These are phyloP conservation scores for Slavum lentiscoides DNA, from an alignment of 2,888 invertebrate species.

Conservation along the genomic window DNA sequence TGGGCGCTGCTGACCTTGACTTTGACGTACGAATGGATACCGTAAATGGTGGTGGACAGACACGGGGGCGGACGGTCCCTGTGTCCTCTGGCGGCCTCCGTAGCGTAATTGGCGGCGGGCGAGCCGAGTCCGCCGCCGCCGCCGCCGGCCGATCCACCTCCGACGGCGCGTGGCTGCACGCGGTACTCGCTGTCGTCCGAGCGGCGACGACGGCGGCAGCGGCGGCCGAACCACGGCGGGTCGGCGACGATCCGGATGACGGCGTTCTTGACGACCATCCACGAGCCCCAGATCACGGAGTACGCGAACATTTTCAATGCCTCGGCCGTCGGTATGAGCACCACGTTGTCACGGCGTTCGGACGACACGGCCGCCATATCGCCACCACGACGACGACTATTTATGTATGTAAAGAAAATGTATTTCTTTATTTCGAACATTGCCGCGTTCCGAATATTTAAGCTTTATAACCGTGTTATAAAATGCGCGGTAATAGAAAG, in stretches of 20 bases:
- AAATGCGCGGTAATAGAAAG: too few species aligned
- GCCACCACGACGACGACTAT: too few species aligned
- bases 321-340: conserved; percentile 63
- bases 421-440: too few species aligned
- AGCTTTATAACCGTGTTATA: too few species aligned
- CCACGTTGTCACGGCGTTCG: conserved; percentile 58
- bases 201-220: neutral
- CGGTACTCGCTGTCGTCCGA: too few species aligned
- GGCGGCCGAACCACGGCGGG: neutral
- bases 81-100: conserved; percentile 55
- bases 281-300: conserved; percentile 63
- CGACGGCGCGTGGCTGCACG: too few species aligned
- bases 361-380: conserved; percentile 23
- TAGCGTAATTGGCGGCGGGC: neutral
- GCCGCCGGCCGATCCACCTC: too few species aligned
- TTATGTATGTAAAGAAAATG: too few species aligned
- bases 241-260: conserved; percentile 60
- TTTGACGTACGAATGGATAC: conserved; percentile 69
- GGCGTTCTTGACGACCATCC: conserved; percentile 62
- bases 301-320: conserved; percentile 62
- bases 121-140: neutral
- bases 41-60: conserved; percentile 66
- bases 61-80: conserved; percentile 67
- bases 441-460: too few species aligned
- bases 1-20: conserved; percentile 63